Base-by-base conservation (phyloP, 2,888 invertebrate genomes). In the Dolichomitus sp. region DNA sequence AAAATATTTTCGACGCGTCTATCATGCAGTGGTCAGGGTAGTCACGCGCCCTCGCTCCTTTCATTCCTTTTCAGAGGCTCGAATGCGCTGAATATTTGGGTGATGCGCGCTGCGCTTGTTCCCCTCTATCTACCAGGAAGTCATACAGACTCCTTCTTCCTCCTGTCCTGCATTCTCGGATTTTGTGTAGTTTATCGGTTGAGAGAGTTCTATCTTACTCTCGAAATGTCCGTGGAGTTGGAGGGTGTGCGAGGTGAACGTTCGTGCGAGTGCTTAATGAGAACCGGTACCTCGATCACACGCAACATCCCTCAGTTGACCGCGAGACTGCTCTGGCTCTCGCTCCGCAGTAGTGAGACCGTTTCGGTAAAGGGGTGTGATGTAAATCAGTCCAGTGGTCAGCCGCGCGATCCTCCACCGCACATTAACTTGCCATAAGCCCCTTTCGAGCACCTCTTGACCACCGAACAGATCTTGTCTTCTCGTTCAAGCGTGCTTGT, bases 381-480 rank as follows among this genome's bases (percentile, higher is more conserved):
- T 93, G 93, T 93, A 93, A 93, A 93, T 93, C 93, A 92, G 93
- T 90, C 92, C 88, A 86, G 91, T 90, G 92, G 92, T 91, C 92
- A 89, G 91, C 89, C 92, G 87, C 61, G 90, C 88, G 89, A 87
- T 87, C 88, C 87, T 77, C 84, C 86, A 89, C 93, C 92, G 90
- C 91, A 92, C 93, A 93, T 93, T 92, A 93, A 93, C 92, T 93
- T 90, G 88, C 87, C 91, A 40, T 37, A 9, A 48, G 69, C 59
- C 65, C 30, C 59, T 69, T 59, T 23, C 52, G 30, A 66, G 48
- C 37, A 4, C 19, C 74, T 70, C 79, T 65, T 70, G 52, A 69
- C 79, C 61, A 48, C 65, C 52, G 50, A 42, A 40, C 69, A 74
- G 45, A 77, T 76, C 76, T 59, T 76, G 68, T 40, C 37, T 79